Evolutionary conservation across 2,113 vertebrate genomes (phyloP).

Genomic region (Xenopus borealis): DNA sequence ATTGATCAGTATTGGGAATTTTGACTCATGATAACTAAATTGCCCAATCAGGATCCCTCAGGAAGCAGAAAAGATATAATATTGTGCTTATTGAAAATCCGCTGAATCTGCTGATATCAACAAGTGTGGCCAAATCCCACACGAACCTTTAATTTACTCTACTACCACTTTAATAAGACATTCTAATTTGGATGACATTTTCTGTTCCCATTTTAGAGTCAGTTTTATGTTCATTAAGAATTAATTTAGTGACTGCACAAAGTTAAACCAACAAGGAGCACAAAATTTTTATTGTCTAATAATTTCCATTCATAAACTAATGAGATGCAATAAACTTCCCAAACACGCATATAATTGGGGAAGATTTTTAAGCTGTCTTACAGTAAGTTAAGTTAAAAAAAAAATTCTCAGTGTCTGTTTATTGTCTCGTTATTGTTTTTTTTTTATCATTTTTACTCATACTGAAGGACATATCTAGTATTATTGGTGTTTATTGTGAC

Average conservation of each 20-base stretch:
- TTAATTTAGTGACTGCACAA: slow-evolving; percentile 28
- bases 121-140: no score
- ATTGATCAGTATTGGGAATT: no score
- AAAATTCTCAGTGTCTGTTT: slow-evolving; percentile 23
- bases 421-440: slow-evolving; percentile 15
- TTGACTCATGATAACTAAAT: no score
- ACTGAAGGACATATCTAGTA: background rate
- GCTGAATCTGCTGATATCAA: no score
- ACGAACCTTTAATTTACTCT: no score
- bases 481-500: slow-evolving; percentile 9
- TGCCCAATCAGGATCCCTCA: no score
- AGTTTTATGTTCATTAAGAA: slow-evolving; percentile 24
- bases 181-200: no score
- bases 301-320: slow-evolving; percentile 34
- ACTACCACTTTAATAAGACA: no score
- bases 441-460: slow-evolving; percentile 18
- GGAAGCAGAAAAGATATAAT: no score
- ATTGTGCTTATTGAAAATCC: no score
- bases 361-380: slow-evolving; percentile 8
- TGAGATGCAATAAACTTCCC: slow-evolving; percentile 23
- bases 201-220: no score
- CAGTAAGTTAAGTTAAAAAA: slow-evolving; percentile 34
- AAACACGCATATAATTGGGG: slow-evolving; percentile 7
- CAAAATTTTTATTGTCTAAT: slow-evolving; percentile 32
- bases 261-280: slow-evolving; percentile 8